Percentiles rank a stretch among this genome's conserved stretches.
phyloP scores from a whole-genome alignment of 1,140 invertebrate genomes.

The Plectus sambesii region DNA sequence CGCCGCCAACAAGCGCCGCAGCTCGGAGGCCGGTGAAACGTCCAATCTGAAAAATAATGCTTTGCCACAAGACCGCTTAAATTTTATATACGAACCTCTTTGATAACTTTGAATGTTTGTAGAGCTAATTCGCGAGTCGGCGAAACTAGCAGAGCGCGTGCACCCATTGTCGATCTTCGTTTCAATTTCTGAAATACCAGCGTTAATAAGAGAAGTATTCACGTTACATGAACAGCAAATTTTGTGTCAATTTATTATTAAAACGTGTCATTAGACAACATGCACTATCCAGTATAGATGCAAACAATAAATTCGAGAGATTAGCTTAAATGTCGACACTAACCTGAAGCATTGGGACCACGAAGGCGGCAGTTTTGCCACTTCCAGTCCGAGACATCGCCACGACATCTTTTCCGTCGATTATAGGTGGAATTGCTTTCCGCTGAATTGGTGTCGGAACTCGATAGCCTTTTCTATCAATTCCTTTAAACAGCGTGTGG shows the following conservation, averaged over 20 bases:
- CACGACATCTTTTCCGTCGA: slow-evolving; percentile 88
- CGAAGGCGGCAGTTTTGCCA: slow-evolving; percentile 97
- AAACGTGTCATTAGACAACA: too few species aligned
- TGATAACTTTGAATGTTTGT: slow-evolving; percentile 84
- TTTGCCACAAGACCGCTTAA: too few species aligned
- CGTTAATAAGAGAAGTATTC: too few species aligned
- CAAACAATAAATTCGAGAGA: too few species aligned
- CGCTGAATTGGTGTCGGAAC: slow-evolving; percentile 95
- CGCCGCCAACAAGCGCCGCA: slow-evolving; percentile 80
- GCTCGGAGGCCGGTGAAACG: slow-evolving; percentile 73
- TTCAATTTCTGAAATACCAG: slow-evolving; percentile 85
- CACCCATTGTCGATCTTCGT: slow-evolving; percentile 59
- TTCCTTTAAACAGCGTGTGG: slow-evolving; percentile 63
- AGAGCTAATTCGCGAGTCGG: slow-evolving; percentile 89
- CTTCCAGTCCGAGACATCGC: slow-evolving; percentile 98
- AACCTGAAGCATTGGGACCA: slow-evolving; percentile 87
- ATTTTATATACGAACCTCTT: slow-evolving; percentile 66
- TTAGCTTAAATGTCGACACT: too few species aligned
- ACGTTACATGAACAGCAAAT: too few species aligned
- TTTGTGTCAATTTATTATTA: too few species aligned
- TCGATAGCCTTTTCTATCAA: slow-evolving; percentile 85
- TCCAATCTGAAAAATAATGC: slow-evolving; percentile 58
- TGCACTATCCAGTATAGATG: too few species aligned
- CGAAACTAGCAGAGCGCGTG: slow-evolving; percentile 77
- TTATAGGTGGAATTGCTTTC: slow-evolving; percentile 86